Evolutionary conservation across 2,888 invertebrate species (phyloP).

Genomic region (Cremastinae sp.): DNA sequence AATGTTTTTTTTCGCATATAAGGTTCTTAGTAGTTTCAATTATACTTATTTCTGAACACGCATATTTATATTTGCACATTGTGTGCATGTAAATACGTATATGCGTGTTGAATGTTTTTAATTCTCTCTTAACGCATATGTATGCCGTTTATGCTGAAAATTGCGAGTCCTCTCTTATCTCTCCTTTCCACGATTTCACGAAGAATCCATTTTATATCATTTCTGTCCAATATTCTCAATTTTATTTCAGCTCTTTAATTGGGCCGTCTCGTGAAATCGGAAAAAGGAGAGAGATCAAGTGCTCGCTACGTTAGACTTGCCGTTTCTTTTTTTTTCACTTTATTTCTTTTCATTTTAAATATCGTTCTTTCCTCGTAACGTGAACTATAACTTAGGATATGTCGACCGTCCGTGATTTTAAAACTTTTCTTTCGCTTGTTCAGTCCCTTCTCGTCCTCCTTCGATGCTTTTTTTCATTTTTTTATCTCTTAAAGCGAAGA

Average conservation of each 20-base stretch:
- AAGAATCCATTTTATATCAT: constrained; percentile 10
- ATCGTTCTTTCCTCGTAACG: constrained; percentile 31
- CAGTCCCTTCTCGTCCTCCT: constrained; percentile 23
- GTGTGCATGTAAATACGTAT: constrained; percentile 70
- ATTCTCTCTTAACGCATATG: constrained; percentile 67
- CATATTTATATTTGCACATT: constrained; percentile 73
- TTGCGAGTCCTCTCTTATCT: constrained; percentile 64
- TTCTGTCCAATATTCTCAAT: too few species aligned
- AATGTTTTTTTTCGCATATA: constrained; percentile 76
- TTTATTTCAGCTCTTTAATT: constrained; percentile 17
- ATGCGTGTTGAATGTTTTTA: constrained; percentile 47
- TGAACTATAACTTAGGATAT: constrained; percentile 76
- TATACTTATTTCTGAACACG: constrained; percentile 70
- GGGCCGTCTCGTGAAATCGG: constrained; percentile 21
- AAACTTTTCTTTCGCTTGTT: constrained; percentile 28
- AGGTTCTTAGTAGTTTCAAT: constrained; percentile 76
- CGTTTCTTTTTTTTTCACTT: constrained; percentile 42
- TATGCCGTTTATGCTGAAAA: constrained; percentile 71
- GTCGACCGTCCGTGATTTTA: constrained; percentile 68
- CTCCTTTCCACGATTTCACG: constrained; percentile 36
- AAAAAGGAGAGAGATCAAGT: constrained; percentile 40
- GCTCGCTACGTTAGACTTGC: constrained; percentile 48
- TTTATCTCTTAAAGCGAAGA: constrained; percentile 70
- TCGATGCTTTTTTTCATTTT: constrained; percentile 39
- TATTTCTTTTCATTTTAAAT: constrained; percentile 2